Conservation (phyloP, 2,888 invertebrate species). For the Mactromeris polynyma region DNA sequence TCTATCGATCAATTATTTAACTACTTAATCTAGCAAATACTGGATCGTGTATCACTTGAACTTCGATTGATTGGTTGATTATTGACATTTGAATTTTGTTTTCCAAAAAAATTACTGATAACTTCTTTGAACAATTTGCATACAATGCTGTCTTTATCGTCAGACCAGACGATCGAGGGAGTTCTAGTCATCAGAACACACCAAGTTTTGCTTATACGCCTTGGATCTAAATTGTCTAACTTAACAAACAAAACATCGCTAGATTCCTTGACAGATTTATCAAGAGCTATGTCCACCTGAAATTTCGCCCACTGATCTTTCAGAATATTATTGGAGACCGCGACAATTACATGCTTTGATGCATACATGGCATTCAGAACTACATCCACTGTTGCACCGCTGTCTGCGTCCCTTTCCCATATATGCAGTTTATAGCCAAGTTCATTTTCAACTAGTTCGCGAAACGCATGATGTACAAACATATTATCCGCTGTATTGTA, state of each 20-base stretch:
- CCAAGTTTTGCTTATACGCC: conserved; percentile 51
- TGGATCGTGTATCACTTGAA: no score
- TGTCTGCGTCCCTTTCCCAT: conserved; percentile 41
- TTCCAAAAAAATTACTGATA: neutral
- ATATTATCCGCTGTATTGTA: conserved; percentile 38
- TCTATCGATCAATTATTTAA: no score
- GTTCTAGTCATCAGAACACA: conserved; percentile 53
- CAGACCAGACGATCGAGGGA: conserved; percentile 46
- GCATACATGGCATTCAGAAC: conserved; percentile 47
- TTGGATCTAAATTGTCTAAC: conserved; percentile 48
- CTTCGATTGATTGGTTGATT: no score
- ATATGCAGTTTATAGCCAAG: conserved; percentile 43
- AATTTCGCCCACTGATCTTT: conserved; percentile 50
- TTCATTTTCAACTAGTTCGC: conserved; percentile 34
- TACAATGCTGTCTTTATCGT: conserved; percentile 34
- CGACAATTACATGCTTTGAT: conserved; percentile 37
- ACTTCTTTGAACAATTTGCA: conserved; percentile 43
- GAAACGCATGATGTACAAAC: conserved; percentile 32
- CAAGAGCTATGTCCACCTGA: conserved; percentile 48
- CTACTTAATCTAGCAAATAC: no score
- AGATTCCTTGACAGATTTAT: conserved; percentile 22
- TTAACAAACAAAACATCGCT: conserved; percentile 30
- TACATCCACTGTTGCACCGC: conserved; percentile 36
- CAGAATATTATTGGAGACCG: conserved; percentile 47
- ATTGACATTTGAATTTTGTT: no score